Conservation (phyloP, 64 coral and sea anemone genomes). For the Porites australiensis region DNA sequence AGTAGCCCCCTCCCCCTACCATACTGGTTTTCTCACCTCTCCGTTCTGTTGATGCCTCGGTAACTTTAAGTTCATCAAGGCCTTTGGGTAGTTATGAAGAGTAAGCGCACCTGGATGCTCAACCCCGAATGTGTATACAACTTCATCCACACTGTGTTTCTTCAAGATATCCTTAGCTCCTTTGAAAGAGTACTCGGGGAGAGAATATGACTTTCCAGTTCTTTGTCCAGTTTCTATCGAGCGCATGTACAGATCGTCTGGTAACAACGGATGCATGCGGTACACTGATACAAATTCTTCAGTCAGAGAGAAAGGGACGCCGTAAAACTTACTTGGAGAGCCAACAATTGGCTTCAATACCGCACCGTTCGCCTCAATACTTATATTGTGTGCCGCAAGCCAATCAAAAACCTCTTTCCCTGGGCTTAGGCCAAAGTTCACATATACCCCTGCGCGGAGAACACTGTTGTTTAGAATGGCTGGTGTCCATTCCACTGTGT, state of each 20-base stretch:
- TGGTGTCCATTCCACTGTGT: slow-evolving; percentile 84
- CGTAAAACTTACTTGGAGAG: slow-evolving; percentile 43
- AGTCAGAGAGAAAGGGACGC: slow-evolving; percentile 76
- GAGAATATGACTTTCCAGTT: slow-evolving; percentile 18
- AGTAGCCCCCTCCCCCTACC: background rate
- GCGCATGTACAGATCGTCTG: slow-evolving; percentile 66
- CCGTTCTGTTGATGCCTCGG: slow-evolving; percentile 75
- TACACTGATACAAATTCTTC: slow-evolving; percentile 90
- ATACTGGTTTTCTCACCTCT: slow-evolving; percentile 47
- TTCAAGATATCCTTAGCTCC: slow-evolving; percentile 55
- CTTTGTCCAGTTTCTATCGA: slow-evolving; percentile 15
- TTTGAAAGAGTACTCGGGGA: slow-evolving; percentile 70
- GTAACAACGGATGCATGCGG: slow-evolving; percentile 85
- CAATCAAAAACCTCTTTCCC: slow-evolving; percentile 67
- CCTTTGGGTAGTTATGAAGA: slow-evolving; percentile 79
- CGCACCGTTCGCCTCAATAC: background rate
- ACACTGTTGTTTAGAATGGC: slow-evolving; percentile 83
- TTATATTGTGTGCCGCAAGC: slow-evolving; percentile 68
- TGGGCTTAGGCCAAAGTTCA: slow-evolving; percentile 79
- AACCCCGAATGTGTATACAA: slow-evolving; percentile 79
- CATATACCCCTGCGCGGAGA: slow-evolving; percentile 43
- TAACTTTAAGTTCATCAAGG: slow-evolving; percentile 60
- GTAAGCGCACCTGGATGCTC: slow-evolving; percentile 85
- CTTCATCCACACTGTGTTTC: slow-evolving; percentile 43
- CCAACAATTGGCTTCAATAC: slow-evolving; percentile 71